phyloP scores from a whole-genome alignment of 2,113 vertebrate species.

The Ammodytes marinus region DNA sequence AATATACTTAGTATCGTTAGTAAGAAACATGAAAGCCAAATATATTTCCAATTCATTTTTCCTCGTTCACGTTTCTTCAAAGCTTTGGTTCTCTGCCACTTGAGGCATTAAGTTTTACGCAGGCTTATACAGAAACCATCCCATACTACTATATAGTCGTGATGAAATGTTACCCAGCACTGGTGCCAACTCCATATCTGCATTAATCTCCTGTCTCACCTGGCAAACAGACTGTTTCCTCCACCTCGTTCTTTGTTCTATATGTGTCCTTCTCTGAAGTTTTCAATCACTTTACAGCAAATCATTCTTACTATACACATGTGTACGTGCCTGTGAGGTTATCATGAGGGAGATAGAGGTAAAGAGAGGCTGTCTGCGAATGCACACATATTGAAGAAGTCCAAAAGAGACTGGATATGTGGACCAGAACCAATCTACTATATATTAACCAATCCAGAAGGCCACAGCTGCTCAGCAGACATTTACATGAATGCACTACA shows the following conservation, averaged over 20 bases:
- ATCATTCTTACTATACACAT: conserved; percentile 4
- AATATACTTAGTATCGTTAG: neutral
- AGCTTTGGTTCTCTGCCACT: conserved; percentile 28
- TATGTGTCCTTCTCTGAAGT: conserved; percentile 34
- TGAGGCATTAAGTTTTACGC: neutral
- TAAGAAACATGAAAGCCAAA: neutral
- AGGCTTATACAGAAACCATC: neutral
- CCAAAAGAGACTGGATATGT: conserved; percentile 35
- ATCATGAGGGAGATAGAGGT: neutral
- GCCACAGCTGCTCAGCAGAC: conserved; percentile 64
- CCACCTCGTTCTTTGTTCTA: conserved; percentile 23
- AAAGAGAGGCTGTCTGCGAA: neutral
- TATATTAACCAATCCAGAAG: conserved; percentile 42
- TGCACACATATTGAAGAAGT: conserved; percentile 27
- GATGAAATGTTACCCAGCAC: conserved; percentile 3
- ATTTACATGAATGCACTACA: conserved; percentile 31
- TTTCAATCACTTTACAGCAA: conserved; percentile 25
- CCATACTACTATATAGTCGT: neutral
- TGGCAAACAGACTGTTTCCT: conserved; percentile 48
- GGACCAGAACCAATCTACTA: conserved; percentile 49
- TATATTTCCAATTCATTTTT: neutral
- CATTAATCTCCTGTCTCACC: conserved; percentile 38
- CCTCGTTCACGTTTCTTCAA: neutral
- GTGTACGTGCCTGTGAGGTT: neutral
- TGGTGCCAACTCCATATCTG: conserved; percentile 18